phyloP scores from a whole-genome alignment of 2,797 vertebrate species.

The Macrochelys suwanniensis region DNA sequence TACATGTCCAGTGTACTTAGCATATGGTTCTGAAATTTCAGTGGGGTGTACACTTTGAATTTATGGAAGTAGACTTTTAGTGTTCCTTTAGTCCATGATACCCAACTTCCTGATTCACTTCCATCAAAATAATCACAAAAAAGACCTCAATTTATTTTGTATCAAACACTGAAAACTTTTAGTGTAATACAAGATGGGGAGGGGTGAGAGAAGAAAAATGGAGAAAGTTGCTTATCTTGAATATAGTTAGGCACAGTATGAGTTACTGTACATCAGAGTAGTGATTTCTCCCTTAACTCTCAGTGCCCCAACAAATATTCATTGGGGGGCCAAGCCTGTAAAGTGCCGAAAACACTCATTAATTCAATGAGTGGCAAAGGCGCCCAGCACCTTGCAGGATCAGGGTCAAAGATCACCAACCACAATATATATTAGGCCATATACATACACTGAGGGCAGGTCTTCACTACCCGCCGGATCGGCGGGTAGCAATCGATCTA shows the following conservation, averaged over 20 bases:
- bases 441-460: background rate
- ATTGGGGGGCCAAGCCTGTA: background rate
- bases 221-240: background rate
- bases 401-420: background rate
- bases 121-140: background rate
- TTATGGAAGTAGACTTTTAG: background rate
- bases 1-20: background rate
- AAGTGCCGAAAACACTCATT: background rate
- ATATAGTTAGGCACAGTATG: background rate
- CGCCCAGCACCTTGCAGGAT: accelerated
- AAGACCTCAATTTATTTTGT: background rate
- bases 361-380: background rate
- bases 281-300: background rate
- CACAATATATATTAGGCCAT: background rate
- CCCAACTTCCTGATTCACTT: background rate
- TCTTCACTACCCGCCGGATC: no score
- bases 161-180: background rate
- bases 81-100: background rate
- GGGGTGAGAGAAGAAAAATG: background rate
- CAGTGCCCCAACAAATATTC: background rate
- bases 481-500: no score
- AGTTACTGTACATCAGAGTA: background rate
- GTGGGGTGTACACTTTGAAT: background rate
- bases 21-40: background rate
- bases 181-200: background rate